phyloP scores from a whole-genome alignment of 2,797 vertebrate genomes.

The Siniperca undulata region DNA sequence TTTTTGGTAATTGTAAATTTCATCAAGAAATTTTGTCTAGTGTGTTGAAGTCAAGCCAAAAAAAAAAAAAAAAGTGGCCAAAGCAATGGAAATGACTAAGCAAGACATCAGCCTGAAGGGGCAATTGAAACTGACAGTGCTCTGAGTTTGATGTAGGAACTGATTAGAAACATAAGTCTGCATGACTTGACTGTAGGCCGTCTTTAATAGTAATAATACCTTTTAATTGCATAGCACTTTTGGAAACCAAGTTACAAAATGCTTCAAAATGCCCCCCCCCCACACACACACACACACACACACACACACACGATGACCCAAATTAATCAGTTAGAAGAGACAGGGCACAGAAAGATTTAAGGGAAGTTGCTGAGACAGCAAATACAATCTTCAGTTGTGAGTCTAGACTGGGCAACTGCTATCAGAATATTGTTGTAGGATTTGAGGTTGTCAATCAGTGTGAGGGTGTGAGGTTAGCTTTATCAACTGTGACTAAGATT shows the following conservation, averaged over 20 bases:
- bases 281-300: too few relatives aligned
- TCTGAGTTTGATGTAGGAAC: background rate
- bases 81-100: background rate
- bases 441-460: background rate
- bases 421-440: background rate
- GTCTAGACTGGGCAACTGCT: background rate
- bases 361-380: background rate
- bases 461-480: background rate
- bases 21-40: fast-evolving
- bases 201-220: too few relatives aligned
- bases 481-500: background rate
- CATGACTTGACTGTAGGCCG: background rate
- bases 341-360: background rate
- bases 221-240: background rate
- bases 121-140: constrained; percentile 32
- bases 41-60: background rate
- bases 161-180: constrained; percentile 7
- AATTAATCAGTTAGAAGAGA: background rate
- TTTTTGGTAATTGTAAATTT: background rate
- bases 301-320: background rate
- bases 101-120: background rate
- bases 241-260: background rate
- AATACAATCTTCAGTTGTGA: background rate
- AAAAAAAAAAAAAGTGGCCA: background rate
- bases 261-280: background rate